A percentile compares a stretch with the other conserved stretches of the same genome.
phyloP scores from a whole-genome alignment of 2,797 vertebrate species.

The Buphagus erythrorhynchus region DNA sequence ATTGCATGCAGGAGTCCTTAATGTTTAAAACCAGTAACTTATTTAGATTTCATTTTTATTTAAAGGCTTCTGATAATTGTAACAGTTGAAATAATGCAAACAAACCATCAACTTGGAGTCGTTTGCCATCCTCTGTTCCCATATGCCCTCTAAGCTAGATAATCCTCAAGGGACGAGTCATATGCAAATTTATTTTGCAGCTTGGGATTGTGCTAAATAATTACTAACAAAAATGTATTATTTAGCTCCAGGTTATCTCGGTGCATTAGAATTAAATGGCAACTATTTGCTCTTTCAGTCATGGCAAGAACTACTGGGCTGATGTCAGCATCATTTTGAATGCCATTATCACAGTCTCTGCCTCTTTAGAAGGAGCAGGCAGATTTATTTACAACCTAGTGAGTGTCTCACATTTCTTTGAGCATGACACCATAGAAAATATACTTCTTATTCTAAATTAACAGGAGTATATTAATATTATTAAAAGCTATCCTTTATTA shows the following conservation, averaged over 20 bases:
- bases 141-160: conserved; percentile 13
- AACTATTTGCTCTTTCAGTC: conserved; percentile 8
- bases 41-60: conserved; percentile 55
- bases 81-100: conserved; percentile 51
- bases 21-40: conserved; percentile 38
- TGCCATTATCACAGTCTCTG: background rate
- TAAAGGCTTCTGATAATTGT: conserved; percentile 25
- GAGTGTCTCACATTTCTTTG: background rate
- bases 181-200: conserved; percentile 61
- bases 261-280: conserved; percentile 43
- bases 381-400: conserved; percentile 19
- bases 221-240: conserved; percentile 68
- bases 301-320: background rate
- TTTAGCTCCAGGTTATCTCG: conserved; percentile 23
- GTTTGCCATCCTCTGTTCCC: conserved; percentile 5
- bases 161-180: background rate
- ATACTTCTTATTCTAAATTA: background rate
- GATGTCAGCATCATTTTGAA: conserved; percentile 33
- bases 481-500: background rate
- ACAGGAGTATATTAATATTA: background rate
- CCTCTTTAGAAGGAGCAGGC: background rate
- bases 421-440: background rate
- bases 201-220: conserved; percentile 66
- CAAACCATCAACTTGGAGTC: background rate
- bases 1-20: conserved; percentile 27